Base-by-base conservation (phyloP, 2,113 vertebrate species). In the Ceyx cyanopectus region DNA sequence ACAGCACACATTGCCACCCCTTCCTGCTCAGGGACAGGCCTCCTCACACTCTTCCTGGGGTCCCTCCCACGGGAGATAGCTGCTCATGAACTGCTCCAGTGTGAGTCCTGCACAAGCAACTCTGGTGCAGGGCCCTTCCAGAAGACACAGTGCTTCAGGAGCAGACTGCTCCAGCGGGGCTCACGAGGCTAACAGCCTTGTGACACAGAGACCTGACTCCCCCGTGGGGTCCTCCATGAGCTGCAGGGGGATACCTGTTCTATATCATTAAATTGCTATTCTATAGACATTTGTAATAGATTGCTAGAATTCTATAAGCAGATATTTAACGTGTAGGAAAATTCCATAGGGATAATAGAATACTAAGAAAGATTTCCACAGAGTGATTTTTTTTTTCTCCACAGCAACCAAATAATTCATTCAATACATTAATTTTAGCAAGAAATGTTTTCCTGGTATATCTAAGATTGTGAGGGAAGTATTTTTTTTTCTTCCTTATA, bases 391-490 rank as follows among this genome's bases (percentile, higher is more conserved):
- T 50, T 41, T 73, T 60, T 22, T 22, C 11, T 12, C 48, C 48
- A 17, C 43, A 77, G 4, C 1, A 60, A n/a, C 1, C 2, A 57
- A 68, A 54, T 26, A 0, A 46, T 50, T 69, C 2, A 81, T 79
- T 84, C 8, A 17, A 32, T 60, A 70, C 8, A 5, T 12, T 46
- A 43, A 32, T 58, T 56, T 80, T 45, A 82, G 5, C 4, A 22
- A 66, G 6, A 82, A 29, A 5, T 24, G 14, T 82, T 90, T 92
- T 78, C 18, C 27, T 61, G 2, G 5, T 72, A 19, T 83, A 60
- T 60, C 17, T 66, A 66, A 76, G 27, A 46, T 51, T 48, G 10
- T 15, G 63, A 62, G 9, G 20, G 29, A 62, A 20, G 17, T 14
- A 62, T 29, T 22, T 70, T 68, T 40, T 37, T 81, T 72, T 48